Conservation (phyloP, 1,140 invertebrate genomes). For the Thrips palmi region DNA sequence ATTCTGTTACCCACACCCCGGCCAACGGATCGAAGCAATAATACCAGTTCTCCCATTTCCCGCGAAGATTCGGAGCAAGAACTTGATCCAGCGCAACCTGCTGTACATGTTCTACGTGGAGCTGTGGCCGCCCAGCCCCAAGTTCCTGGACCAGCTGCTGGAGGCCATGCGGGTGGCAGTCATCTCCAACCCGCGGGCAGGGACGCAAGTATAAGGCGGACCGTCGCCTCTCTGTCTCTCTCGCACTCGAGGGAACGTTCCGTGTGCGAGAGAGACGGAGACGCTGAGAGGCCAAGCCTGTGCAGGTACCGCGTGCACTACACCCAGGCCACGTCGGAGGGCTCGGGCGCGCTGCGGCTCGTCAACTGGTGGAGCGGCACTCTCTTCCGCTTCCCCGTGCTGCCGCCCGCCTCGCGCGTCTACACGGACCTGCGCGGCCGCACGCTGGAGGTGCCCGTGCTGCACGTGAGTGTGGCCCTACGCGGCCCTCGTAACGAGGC, state of each 20-base stretch:
- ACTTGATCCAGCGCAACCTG: constrained; percentile 27
- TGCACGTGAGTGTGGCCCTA: constrained; percentile 32
- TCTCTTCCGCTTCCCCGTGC: constrained; percentile 36
- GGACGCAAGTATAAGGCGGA: constrained; percentile 25
- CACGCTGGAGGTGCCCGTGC: constrained; percentile 39
- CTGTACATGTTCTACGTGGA: constrained; percentile 30
- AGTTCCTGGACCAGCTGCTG: constrained; percentile 22
- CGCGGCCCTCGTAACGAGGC: constrained; percentile 1
- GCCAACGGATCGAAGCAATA: background rate
- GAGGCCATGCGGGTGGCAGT: constrained; percentile 31
- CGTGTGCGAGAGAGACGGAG: background rate
- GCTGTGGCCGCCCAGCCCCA: constrained; percentile 19
- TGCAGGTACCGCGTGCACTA: constrained; percentile 39
- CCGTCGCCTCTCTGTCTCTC: background rate
- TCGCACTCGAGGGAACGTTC: background rate
- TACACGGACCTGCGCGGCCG: constrained; percentile 40
- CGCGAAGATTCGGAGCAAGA: constrained; percentile 24
- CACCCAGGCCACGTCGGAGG: constrained; percentile 37
- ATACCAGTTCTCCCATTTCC: background rate
- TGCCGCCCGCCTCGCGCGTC: constrained; percentile 33
- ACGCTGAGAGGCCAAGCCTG: background rate
- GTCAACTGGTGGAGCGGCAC: constrained; percentile 46
- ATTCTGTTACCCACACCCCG: background rate
- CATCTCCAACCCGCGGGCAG: constrained; percentile 31
- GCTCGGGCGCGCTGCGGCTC: constrained; percentile 28